Conservation (phyloP, 2,113 vertebrate species). For the Crypturellus undulatus region DNA sequence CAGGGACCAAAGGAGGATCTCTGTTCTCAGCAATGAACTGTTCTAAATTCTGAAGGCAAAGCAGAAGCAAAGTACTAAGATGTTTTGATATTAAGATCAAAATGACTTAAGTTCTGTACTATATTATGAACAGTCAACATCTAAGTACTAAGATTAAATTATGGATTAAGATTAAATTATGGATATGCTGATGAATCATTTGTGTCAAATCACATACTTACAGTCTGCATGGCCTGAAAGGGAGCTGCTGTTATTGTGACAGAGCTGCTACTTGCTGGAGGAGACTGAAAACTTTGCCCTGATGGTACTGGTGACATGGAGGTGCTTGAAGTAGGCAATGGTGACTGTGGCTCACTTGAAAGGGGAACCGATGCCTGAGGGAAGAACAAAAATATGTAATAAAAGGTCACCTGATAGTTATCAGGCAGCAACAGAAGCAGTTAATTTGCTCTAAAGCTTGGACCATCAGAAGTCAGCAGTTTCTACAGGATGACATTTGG, state of each 20-base stretch:
- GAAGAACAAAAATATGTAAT: conserved; percentile 47
- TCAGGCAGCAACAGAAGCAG: conserved; percentile 61
- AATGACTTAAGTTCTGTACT: neutral
- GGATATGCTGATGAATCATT: neutral
- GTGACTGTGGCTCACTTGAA: conserved; percentile 71
- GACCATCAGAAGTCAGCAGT: conserved; percentile 75
- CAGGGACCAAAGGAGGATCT: neutral
- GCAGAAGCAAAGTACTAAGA: neutral
- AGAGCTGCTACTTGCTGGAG: conserved; percentile 79
- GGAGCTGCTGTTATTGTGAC: conserved; percentile 77
- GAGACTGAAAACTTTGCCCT: conserved; percentile 79
- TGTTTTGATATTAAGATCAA: neutral
- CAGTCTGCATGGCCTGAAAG: conserved; percentile 88
- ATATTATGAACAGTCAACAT: neutral
- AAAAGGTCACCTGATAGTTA: conserved; percentile 57
- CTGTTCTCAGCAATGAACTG: neutral
- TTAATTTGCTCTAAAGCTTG: conserved; percentile 70
- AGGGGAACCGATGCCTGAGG: conserved; percentile 70
- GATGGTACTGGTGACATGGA: conserved; percentile 64
- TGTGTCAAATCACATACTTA: conserved; percentile 71
- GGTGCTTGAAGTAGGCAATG: conserved; percentile 70
- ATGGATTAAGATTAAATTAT: neutral
- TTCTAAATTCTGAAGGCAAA: neutral
- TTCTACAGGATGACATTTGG: conserved; percentile 74
- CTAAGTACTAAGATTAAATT: neutral